Evolutionary conservation across 1,140 invertebrate genomes (phyloP), one percentile per base, ranked within the genome.

Genomic region (Drosophila subpulchrella): DNA sequence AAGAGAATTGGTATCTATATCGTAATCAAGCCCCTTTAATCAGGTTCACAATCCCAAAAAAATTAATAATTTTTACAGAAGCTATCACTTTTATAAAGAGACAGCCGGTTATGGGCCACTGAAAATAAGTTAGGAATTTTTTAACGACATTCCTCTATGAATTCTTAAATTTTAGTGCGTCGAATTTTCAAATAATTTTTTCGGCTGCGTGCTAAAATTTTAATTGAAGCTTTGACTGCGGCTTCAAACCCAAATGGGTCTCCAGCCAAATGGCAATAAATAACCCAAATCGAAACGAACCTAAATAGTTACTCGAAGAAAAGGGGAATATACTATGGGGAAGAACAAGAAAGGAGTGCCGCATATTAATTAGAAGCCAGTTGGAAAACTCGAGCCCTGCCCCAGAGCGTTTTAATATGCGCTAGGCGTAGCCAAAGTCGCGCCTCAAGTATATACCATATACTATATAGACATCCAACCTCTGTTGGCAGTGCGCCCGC

Each of bases 311-410:
- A 56, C 20, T 57, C 41, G 34, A 30, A 8, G 24, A 12, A 38
- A 17, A 6, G 20, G 41, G n/a, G 12, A 34, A 13, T 46, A 56
- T 39, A 17, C 5, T 27, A 12, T 32, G 15, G 68, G 51, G 66
- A 72, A 72, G 68, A 57, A 71, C 66, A 4, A 72, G 66, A 77
- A 85, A 85, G 81, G 81, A 84, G 81, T 85, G 81, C 81, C 81
- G 81, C 81, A 84, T 84, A 84, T 84, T 84, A 84, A 84, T 84
- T 80, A 85, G 66, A 72, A 73, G 71, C 75, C 81, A 57, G 54
- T 47, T 6, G 46, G 44, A 59, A 67, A 39, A 36, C 65, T 12
- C 53, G 12, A 54, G 55, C 50, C 58, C 66, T 72, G 57, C 56
- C 70, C 41, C 30, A 38, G 46, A 48, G 32, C 60, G n/a, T 8